Conservation (phyloP, 2,797 vertebrate species). For the Sebastes trivittatus region DNA sequence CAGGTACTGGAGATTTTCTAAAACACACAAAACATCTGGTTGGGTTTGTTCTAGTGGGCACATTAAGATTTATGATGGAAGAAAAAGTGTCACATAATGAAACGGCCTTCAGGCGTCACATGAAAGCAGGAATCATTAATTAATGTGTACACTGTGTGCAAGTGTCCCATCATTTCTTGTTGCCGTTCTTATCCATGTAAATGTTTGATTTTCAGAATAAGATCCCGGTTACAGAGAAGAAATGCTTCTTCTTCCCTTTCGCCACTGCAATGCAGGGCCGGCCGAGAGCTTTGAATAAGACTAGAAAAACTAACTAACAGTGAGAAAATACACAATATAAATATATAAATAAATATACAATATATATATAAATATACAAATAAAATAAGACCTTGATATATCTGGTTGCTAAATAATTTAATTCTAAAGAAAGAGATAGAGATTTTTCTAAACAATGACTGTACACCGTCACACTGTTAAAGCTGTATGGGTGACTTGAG, state of each 20-base stretch:
- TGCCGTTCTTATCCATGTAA: not conserved
- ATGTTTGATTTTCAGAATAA: slow-evolving; percentile 2
- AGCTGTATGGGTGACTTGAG: slow-evolving; percentile 21
- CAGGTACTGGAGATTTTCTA: not conserved
- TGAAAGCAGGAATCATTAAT: not conserved
- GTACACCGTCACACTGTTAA: not conserved
- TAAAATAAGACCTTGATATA: not conserved
- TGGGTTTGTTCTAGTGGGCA: not conserved
- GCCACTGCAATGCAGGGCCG: not conserved
- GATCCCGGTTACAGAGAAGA: not conserved
- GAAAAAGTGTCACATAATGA: slow-evolving; percentile 5
- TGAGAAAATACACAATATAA: too few relatives aligned
- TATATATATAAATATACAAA: not conserved
- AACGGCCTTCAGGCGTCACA: slow-evolving; percentile 1
- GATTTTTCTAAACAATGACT: not conserved
- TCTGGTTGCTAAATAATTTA: not conserved
- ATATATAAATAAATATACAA: too few relatives aligned
- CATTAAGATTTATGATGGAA: not conserved
- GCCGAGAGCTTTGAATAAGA: too few relatives aligned
- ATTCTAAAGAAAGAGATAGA: not conserved
- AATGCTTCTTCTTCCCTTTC: not conserved
- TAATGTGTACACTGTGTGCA: not conserved
- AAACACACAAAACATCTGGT: not conserved
- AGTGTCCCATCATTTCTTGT: not conserved
- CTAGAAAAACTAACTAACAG: too few relatives aligned